Conservation (phyloP, 2,888 invertebrate genomes). For the Phyllotreta cruciferae region DNA sequence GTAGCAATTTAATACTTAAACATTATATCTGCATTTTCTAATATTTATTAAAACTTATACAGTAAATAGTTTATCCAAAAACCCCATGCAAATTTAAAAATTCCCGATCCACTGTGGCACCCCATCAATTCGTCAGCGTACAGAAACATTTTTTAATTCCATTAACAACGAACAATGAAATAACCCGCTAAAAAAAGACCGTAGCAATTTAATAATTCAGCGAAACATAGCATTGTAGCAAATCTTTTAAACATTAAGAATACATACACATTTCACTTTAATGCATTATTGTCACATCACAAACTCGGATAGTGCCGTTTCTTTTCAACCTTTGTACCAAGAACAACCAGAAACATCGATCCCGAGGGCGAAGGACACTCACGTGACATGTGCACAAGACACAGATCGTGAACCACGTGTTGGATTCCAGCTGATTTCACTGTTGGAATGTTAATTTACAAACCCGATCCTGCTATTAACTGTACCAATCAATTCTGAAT, state of each 20-base stretch:
- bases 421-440: conserved; percentile 14
- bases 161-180: too few relatives aligned
- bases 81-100: too few relatives aligned
- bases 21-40: too few relatives aligned
- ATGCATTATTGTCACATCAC: conserved; percentile 17
- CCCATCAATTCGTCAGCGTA: too few relatives aligned
- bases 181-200: background rate
- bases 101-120: too few relatives aligned
- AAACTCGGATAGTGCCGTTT: conserved; percentile 16
- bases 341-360: conserved; percentile 48
- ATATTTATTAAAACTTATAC: too few relatives aligned
- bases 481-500: background rate
- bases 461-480: background rate
- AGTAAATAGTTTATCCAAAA: too few relatives aligned
- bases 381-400: conserved; percentile 55
- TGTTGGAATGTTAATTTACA: background rate
- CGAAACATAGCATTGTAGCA: background rate
- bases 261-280: conserved; percentile 10
- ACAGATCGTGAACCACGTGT: conserved; percentile 28
- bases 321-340: conserved; percentile 25
- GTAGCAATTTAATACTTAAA: too few relatives aligned
- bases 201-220: too few relatives aligned
- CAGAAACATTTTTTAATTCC: too few relatives aligned
- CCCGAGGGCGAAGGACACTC: conserved; percentile 50
- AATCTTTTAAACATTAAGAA: conserved; percentile 6